phyloP scores from a whole-genome alignment of 2,888 invertebrate genomes.

The Tromatobia lineatoria region DNA sequence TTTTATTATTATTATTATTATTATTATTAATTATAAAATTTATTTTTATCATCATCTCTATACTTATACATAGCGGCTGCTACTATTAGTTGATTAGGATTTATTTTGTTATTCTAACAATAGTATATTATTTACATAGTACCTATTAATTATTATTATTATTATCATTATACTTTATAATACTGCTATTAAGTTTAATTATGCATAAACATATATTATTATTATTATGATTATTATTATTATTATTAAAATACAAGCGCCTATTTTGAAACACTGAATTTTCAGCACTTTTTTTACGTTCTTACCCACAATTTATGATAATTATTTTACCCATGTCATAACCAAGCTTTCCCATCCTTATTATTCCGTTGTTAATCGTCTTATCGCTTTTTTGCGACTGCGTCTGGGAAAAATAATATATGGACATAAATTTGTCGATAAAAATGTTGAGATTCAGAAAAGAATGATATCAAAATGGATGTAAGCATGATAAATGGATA shows the following conservation, averaged over 20 bases:
- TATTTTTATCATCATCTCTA: slow-evolving; percentile 72
- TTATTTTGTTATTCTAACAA: slow-evolving; percentile 81
- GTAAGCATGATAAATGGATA: too few species aligned
- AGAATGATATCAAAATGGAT: too few species aligned
- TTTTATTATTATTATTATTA: slow-evolving; percentile 71
- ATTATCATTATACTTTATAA: slow-evolving; percentile 65
- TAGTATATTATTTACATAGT: slow-evolving; percentile 75
- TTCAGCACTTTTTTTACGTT: slow-evolving; percentile 59
- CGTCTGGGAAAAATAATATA: too few species aligned
- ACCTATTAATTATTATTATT: slow-evolving; percentile 70
- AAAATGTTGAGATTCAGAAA: too few species aligned
- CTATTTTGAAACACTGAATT: slow-evolving; percentile 80
- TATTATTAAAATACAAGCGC: slow-evolving; percentile 81
- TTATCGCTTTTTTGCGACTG: not conserved
- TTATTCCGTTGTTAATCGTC: not conserved
- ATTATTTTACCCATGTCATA: not conserved
- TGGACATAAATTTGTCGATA: too few species aligned
- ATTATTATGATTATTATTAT: slow-evolving; percentile 77
- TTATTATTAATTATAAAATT: slow-evolving; percentile 70
- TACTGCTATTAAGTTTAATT: slow-evolving; percentile 79
- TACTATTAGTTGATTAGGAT: slow-evolving; percentile 78
- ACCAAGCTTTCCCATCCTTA: not conserved
- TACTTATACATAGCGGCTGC: slow-evolving; percentile 69
- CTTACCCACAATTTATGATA: not conserved
- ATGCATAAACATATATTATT: slow-evolving; percentile 77